Base-by-base conservation (phyloP, 2,797 vertebrate species). In the Gadopsis marmoratus region DNA sequence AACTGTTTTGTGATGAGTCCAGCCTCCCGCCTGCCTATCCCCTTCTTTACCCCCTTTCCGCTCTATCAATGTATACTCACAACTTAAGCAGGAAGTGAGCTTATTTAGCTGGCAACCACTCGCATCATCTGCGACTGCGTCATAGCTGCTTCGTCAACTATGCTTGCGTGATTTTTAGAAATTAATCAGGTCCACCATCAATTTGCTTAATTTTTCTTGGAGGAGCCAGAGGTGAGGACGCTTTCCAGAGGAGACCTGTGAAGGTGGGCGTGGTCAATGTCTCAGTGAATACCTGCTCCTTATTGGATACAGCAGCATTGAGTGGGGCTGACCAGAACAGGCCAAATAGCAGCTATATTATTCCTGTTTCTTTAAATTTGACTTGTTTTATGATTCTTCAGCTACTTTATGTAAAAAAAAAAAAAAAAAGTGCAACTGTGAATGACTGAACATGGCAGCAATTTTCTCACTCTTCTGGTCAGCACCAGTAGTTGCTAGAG, bases 31-130 rank as follows among this genome's bases (percentile, higher is more conserved):
- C 23, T 68, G 26, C 53, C 19, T 50, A 45, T 19, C 21, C 17
- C 33, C 47, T 41, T 63, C 31, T 33, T 71, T 45, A 33, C n/a
- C 63, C 3, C 19, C 41, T 35, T 64, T 73, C 54, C 7, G 16
- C 39, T 69, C 45, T 47, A 33, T 66, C 50, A 47, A 54, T 71
- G 37, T 43, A 58, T 45, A 51, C 39, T 45, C 35, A 37, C 37
- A 45, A 50, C n/a, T 76, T 64, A 60, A 79, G 66, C 70, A 76
- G 74, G 82, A 81, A 80, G 83, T 74, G 48, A 67, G 59, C 55
- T 66, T 41, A 50, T 83, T 70, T 37, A 65, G 64, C 48, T 69
- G 50, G 66, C 61, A 39, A 63, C 26, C 26, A 26, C 26, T 26
- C 64, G 29, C 53, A 19, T 79, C 53, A 61, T 55, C 47, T 55